Percentiles rank a stretch among this genome's conserved stretches.
These are phyloP conservation scores for Psophia crepitans DNA, from an alignment of 2,113 vertebrate genomes.

Conservation along the genomic window DNA sequence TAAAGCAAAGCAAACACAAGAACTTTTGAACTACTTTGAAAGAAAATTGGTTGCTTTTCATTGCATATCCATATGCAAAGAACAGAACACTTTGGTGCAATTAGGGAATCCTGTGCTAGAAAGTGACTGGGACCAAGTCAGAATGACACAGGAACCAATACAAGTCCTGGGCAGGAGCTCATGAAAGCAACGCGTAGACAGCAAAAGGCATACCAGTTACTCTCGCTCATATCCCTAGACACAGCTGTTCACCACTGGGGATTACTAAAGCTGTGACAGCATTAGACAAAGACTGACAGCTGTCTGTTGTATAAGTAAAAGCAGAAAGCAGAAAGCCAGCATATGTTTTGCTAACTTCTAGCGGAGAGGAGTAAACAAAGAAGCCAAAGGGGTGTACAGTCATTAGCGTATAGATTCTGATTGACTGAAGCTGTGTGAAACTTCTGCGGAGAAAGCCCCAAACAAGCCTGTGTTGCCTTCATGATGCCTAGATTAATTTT, in stretches of 20 bases:
- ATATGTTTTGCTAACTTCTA: background rate
- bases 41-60: background rate
- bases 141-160: background rate
- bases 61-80: background rate
- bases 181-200: background rate
- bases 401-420: background rate
- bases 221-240: background rate
- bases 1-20: background rate
- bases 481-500: background rate
- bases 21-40: background rate
- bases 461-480: background rate
- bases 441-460: background rate
- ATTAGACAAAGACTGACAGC: conserved; percentile 26
- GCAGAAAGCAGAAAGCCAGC: background rate
- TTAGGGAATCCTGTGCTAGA: background rate
- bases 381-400: background rate
- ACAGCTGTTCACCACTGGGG: conserved; percentile 17
- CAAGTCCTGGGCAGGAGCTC: background rate
- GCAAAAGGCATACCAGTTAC: background rate
- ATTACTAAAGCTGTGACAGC: conserved; percentile 11
- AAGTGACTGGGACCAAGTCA: background rate
- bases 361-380: background rate
- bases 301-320: background rate
- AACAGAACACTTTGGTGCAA: background rate
- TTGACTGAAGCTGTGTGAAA: background rate